These are phyloP conservation scores for Thamnophis sirtalis DNA, from an alignment of 2,113 vertebrate species.

Conservation along the genomic window DNA sequence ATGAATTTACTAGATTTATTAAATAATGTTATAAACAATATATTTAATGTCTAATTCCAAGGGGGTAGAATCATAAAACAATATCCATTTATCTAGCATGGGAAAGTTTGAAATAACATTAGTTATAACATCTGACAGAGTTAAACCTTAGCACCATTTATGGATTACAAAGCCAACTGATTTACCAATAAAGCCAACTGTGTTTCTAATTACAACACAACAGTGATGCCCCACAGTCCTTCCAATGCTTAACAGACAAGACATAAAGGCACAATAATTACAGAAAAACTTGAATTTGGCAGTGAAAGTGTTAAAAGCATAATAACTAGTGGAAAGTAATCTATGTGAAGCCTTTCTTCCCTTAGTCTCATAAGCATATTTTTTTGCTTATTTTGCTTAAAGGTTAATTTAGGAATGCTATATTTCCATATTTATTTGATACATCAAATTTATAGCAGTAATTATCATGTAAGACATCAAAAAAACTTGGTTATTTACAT, in stretches of 20 bases:
- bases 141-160: neutral
- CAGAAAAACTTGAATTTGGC: neutral
- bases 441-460: neutral
- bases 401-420: neutral
- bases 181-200: neutral
- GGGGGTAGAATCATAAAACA: neutral
- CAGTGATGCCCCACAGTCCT: neutral
- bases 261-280: neutral
- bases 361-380: neutral
- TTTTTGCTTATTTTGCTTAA: neutral
- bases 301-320: neutral
- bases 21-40: conserved; percentile 6
- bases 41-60: neutral
- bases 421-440: neutral
- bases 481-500: neutral
- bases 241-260: neutral
- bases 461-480: neutral
- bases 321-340: neutral
- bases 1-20: conserved; percentile 26
- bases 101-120: conserved; percentile 19
- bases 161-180: neutral
- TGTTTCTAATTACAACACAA: neutral
- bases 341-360: neutral
- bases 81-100: conserved; percentile 6
- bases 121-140: conserved; percentile 10